Base-by-base conservation (phyloP, 2,888 invertebrate species). In the Spicauda simplicius region DNA sequence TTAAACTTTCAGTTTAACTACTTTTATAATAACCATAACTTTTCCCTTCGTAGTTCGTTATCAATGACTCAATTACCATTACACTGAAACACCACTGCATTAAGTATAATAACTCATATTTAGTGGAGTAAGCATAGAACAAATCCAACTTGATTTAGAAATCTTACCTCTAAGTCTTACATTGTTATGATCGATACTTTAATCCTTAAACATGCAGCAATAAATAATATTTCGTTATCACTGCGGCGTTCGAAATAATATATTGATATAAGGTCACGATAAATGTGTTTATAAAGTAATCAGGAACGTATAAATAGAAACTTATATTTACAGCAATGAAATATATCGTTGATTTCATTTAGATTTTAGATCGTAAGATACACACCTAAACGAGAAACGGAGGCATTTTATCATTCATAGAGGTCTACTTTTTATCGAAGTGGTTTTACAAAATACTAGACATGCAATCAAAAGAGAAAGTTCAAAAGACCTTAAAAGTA, bases 141-240 rank as follows among this genome's bases (percentile, higher is more conserved):
- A 53, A 54, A 59, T 54, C 18, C 19, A 37, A 52, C 18, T 57
- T 45, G 8, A 50, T 50, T 30, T 48, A 25, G 52, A 59, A 57
- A 65, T 66, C 66, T 30, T 16, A 66, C 53, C 54, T 54, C 54
- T 55, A 54, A 60, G 60, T 60, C 66, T 66, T 25, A 25, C 5
- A 55, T 33, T 48, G 11, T 37, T 54, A 48, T 60, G 55, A 60
- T 66, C 45, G 60, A 59, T 65, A 65, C 45, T 54, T 60, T 54
- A 66, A 66, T 66, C 65, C 65, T 55, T 54, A 66, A 66, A 60
- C 55, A 48, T 45, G 48, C 48, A 20, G 30, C 45, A 60, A 50
- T 60, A 55, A 58, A 50, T 45, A 12, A 45, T 41, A 58, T 52
- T 64, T 52, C 64, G 52, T 64, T 57, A 52, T 64, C 52, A 37